Percentiles rank a stretch among this genome's conserved stretches.
Conservation (phyloP, 1,140 invertebrate species). For the Drosophila orena region DNA sequence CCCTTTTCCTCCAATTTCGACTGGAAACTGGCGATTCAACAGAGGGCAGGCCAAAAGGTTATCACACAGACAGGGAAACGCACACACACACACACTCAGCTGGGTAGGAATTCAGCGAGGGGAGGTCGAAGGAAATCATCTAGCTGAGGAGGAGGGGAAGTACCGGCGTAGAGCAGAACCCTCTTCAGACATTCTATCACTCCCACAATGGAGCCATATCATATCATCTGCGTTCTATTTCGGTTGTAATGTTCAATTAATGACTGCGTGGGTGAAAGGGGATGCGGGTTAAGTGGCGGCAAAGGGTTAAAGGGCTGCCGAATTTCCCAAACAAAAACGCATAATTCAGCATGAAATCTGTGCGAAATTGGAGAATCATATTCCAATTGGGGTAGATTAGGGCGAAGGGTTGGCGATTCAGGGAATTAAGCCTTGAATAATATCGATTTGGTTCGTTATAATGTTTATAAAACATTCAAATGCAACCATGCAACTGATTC, state of each 20-base stretch:
- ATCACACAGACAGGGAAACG: conserved; percentile 42
- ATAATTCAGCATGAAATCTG: conserved; percentile 33
- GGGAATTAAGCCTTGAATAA: not conserved
- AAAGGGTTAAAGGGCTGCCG: conserved; percentile 25
- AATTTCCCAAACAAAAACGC: conserved; percentile 1
- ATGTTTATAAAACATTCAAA: not conserved
- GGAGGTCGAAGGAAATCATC: conserved; percentile 1
- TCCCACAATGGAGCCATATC: conserved; percentile 30
- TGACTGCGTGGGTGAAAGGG: conserved; percentile 22
- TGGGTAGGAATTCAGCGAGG: not conserved
- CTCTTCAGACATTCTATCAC: conserved; percentile 52
- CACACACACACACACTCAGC: conserved; percentile 8
- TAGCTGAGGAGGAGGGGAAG: not conserved
- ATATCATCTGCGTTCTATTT: conserved; percentile 34
- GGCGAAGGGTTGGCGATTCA: not conserved
- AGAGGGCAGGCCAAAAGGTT: conserved; percentile 58
- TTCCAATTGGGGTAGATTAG: conserved; percentile 19
- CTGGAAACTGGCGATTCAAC: conserved; percentile 38
- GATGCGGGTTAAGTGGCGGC: conserved; percentile 1
- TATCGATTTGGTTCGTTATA: not conserved
- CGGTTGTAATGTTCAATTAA: conserved; percentile 36
- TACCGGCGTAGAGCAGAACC: too few relatives aligned
- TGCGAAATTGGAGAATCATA: conserved; percentile 19
- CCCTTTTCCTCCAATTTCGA: conserved; percentile 36
- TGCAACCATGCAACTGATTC: not conserved